Evolutionary conservation across 2,113 vertebrate genomes (phyloP), one percentile per base, ranked within the genome.

Genomic region (Prunella fulvescens): DNA sequence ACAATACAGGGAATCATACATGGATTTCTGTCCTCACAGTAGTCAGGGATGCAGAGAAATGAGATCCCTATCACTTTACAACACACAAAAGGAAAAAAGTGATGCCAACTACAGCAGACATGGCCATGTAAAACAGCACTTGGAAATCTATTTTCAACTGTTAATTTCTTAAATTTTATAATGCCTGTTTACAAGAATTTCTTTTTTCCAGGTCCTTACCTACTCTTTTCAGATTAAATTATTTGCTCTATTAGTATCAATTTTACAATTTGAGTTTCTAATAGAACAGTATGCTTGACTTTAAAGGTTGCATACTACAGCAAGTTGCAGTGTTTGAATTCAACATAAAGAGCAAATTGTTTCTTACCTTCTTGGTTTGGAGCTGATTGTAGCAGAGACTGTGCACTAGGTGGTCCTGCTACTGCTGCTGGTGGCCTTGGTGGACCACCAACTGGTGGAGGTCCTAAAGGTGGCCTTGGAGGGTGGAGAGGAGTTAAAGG

Each of bases 341-440:
- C 56, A 92, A 73, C 24, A 67, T 16, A 39, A 56, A 70, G 45
- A 66, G n/a, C 8, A 74, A 42, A 73, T 47, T 56, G 12, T 58
- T 62, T 60, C 97, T 97, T 97, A 99, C 99, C 98, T 94, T 98
- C 98, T 71, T 81, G 97, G 78, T 90, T 98, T 69, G 91, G 42
- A 96, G 96, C 14, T 74, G 98, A 93, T 88, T 96, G 96, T 66
- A 97, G 92, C 58, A 90, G 72, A 83, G 96, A 25, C 66, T 95
- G 98, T 58, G 95, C 65, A 39, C 78, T 89, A 84, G 97, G 97
- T 60, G 97, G 90, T 71, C 98, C 98, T 81, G 96, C 81, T 62
- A 86, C 86, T 22, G 97, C 92, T 6, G 94, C 26, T 8, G 97
- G 65, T 28, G 97, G 95, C 93, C 97, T 98, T 67, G 97, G 96